Evolutionary conservation across 2,888 invertebrate genomes (phyloP).

Genomic region (Cetonia aurata): DNA sequence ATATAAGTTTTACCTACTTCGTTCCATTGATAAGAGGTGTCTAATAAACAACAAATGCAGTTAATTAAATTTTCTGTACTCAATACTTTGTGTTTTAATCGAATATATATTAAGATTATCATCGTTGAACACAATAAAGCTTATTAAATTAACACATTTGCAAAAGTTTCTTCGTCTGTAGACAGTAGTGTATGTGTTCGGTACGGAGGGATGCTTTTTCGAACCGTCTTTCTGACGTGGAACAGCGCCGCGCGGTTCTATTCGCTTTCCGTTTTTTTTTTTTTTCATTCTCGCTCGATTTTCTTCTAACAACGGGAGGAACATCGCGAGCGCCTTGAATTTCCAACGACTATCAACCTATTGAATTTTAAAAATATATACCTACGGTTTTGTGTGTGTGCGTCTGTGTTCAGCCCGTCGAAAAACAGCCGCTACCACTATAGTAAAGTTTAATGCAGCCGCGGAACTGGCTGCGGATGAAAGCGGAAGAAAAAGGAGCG

Average conservation of each 20-base stretch:
- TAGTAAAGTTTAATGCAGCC: conserved; percentile 19
- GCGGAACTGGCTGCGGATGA: not conserved
- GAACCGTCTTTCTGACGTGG: too few relatives aligned
- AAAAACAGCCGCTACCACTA: not conserved
- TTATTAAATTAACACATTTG: too few relatives aligned
- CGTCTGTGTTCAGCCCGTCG: not conserved
- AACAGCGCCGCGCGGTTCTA: too few relatives aligned
- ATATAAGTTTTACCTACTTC: too few relatives aligned
- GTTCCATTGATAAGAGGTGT: too few relatives aligned
- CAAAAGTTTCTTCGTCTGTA: too few relatives aligned
- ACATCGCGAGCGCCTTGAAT: conserved; percentile 2
- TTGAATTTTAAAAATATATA: conserved; percentile 39
- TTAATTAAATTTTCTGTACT: too few relatives aligned
- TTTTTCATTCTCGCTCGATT: not conserved
- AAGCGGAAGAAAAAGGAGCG: not conserved
- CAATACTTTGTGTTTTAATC: too few relatives aligned
- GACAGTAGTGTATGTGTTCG: too few relatives aligned
- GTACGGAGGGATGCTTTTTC: not conserved
- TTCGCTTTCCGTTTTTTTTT: not conserved
- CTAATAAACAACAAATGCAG: too few relatives aligned
- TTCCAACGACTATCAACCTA: conserved; percentile 21
- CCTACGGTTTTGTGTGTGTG: not conserved
- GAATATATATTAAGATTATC: too few relatives aligned
- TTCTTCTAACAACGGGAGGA: not conserved
- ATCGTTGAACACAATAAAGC: too few relatives aligned